Conservation (phyloP, 2,113 vertebrate genomes). For the Tetraodon nigroviridis region DNA sequence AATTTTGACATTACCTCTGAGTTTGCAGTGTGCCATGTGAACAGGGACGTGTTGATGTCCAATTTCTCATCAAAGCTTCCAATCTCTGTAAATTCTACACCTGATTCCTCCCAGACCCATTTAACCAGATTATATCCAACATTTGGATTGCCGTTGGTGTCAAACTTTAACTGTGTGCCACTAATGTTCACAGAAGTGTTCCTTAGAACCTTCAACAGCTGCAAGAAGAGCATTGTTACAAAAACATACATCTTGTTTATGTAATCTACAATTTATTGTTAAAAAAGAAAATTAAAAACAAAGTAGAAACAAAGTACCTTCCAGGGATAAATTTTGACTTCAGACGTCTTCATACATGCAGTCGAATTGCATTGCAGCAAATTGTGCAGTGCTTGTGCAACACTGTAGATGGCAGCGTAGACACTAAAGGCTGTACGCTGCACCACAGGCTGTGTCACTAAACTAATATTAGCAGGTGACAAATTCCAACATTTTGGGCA, state of each 20-base stretch:
- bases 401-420: conserved; percentile 75
- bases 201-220: conserved; percentile 61
- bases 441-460: conserved; percentile 24
- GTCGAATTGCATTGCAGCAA: conserved; percentile 67
- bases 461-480: conserved; percentile 43
- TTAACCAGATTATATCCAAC: conserved; percentile 74
- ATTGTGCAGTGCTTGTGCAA: conserved; percentile 81
- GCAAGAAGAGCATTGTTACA: conserved; percentile 16
- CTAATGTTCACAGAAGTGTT: conserved; percentile 63
- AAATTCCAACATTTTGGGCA: conserved; percentile 71
- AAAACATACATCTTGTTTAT: not conserved
- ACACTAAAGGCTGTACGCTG: conserved; percentile 65
- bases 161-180: conserved; percentile 67
- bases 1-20: conserved; percentile 41
- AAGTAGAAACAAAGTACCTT: conserved; percentile 66
- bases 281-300: too few species aligned
- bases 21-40: conserved; percentile 76
- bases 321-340: conserved; percentile 73
- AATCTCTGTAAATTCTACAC: conserved; percentile 39
- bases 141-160: conserved; percentile 72
- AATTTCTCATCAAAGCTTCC: conserved; percentile 71
- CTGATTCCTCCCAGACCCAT: conserved; percentile 72
- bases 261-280: too few species aligned
- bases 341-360: conserved; percentile 4
- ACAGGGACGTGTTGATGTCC: conserved; percentile 45